phyloP scores from a whole-genome alignment of 2,888 invertebrate species.

The Heliconius erato region DNA sequence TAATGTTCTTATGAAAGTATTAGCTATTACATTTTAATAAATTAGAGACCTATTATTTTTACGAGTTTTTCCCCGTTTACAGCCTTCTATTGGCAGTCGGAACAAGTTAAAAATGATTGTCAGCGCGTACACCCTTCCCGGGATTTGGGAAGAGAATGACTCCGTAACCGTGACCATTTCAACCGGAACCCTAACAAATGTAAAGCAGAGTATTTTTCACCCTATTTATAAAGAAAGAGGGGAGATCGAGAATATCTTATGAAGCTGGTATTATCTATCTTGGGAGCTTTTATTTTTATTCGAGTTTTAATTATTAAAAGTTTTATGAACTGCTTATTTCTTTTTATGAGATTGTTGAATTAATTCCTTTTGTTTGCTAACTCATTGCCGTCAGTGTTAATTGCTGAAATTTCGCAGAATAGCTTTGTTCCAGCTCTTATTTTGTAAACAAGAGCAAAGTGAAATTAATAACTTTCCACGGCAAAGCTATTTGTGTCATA shows the following conservation, averaged over 20 bases:
- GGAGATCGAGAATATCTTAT: slow-evolving; percentile 50
- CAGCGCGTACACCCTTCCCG: slow-evolving; percentile 75
- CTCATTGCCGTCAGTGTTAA: slow-evolving; percentile 66
- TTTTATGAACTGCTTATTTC: slow-evolving; percentile 85
- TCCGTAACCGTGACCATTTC: slow-evolving; percentile 60
- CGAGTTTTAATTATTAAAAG: slow-evolving; percentile 85
- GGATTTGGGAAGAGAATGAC: slow-evolving; percentile 70
- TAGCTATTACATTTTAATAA: slow-evolving; percentile 28
- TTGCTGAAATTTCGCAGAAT: slow-evolving; percentile 59
- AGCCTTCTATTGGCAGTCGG: slow-evolving; percentile 73
- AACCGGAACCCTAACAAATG: slow-evolving; percentile 57
- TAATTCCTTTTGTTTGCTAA: slow-evolving; percentile 84
- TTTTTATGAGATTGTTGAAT: slow-evolving; percentile 84
- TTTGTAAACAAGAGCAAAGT: slow-evolving; percentile 54
- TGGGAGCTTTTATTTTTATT: slow-evolving; percentile 79
- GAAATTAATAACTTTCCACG: slow-evolving; percentile 36
- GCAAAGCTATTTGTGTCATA: slow-evolving; percentile 39
- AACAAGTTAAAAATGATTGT: slow-evolving; percentile 83
- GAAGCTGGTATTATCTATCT: slow-evolving; percentile 62
- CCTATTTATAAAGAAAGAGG: slow-evolving; percentile 34
- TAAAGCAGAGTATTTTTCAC: slow-evolving; percentile 34
- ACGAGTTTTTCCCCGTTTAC: slow-evolving; percentile 75
- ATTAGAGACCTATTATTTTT: slow-evolving; percentile 33
- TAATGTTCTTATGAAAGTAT: slow-evolving; percentile 13
- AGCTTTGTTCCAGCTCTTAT: slow-evolving; percentile 48